Evolutionary conservation across 92 coral and sea anemone species (phyloP), one percentile per base, ranked within the genome.

Genomic region (Scolanthus callimorphus): DNA sequence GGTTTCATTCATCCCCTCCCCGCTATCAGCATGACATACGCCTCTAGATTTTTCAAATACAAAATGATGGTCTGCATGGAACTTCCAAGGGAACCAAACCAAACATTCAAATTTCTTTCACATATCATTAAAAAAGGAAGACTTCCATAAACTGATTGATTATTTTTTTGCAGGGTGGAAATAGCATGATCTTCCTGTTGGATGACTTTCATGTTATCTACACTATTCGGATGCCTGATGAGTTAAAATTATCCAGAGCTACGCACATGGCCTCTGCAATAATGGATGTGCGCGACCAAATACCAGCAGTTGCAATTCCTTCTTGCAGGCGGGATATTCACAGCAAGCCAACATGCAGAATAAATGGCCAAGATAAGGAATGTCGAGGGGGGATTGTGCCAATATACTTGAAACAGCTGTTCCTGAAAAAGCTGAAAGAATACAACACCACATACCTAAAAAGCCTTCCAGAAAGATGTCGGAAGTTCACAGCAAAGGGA

Each of bases 191-290:
- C 1, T 30, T 59, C 11, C 52, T 70, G 27, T 13, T 70, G 9
- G 73, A 76, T 69, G 83, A 69, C 57, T 69, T 79, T 45, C 82
- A 65, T 39, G 53, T 59, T 29, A 73, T 73, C 13, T 75, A 80
- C 47, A 80, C 81, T 15, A 52, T 73, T 11, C 49, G 74, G 9
- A 62, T 58, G 29, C 70, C 79, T 13, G 77, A 59, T 23, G 59
- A 60, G 45, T 30, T 67, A 62, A 76, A 76, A 62, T 76, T 76
- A 43, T 76, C 76, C 31, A 39, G 21, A 28, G 76, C 83, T 11
- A 76, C 76, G 37, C 83, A 76, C 49, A 65, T 76, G 83, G 70
- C 76, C 29, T 59, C 83, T 4, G 28, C 73, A 25, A 15, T 76
- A 45, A 15, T 76, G 44, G 77, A 76, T 29, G 60, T 76, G 31